phyloP scores from a whole-genome alignment of 1,140 invertebrate genomes.

The Drosophila pruinosa region DNA sequence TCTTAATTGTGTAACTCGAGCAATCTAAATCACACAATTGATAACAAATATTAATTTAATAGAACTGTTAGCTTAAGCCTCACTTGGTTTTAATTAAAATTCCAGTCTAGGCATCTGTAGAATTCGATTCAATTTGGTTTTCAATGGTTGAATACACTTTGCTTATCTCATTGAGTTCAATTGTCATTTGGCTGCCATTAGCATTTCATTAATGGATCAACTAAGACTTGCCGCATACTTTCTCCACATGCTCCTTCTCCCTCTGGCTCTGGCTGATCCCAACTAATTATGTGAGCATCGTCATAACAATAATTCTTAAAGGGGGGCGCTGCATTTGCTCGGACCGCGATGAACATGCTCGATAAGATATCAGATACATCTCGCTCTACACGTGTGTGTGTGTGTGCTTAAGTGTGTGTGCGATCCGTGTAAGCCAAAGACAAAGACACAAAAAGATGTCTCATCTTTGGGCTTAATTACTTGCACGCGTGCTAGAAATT shows the following conservation, averaged over 20 bases:
- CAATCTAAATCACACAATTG: no score
- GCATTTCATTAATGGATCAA: slow-evolving; percentile 66
- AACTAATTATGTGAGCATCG: slow-evolving; percentile 50
- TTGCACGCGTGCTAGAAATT: slow-evolving; percentile 78
- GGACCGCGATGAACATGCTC: slow-evolving; percentile 60
- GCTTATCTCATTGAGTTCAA: slow-evolving; percentile 55
- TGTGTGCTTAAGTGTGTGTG: slow-evolving; percentile 22
- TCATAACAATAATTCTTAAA: slow-evolving; percentile 56
- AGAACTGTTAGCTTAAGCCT: no score
- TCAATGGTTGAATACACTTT: slow-evolving; percentile 22
- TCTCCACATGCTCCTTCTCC: slow-evolving; percentile 34
- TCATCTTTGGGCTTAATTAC: slow-evolving; percentile 77
- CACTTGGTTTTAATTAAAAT: neutral
- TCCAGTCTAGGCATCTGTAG: neutral
- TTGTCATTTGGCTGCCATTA: slow-evolving; percentile 74
- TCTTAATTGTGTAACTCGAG: no score
- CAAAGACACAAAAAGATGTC: slow-evolving; percentile 60
- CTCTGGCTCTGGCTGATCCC: slow-evolving; percentile 11
- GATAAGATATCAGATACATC: slow-evolving; percentile 69
- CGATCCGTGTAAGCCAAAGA: slow-evolving; percentile 31
- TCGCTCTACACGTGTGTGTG: slow-evolving; percentile 15
- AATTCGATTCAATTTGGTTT: neutral
- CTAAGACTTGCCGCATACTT: slow-evolving; percentile 45
- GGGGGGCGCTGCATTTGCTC: slow-evolving; percentile 14
- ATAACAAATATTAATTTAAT: neutral